Evolutionary conservation across 2,888 invertebrate species (phyloP).

Genomic region (Dasypogon diadema): DNA sequence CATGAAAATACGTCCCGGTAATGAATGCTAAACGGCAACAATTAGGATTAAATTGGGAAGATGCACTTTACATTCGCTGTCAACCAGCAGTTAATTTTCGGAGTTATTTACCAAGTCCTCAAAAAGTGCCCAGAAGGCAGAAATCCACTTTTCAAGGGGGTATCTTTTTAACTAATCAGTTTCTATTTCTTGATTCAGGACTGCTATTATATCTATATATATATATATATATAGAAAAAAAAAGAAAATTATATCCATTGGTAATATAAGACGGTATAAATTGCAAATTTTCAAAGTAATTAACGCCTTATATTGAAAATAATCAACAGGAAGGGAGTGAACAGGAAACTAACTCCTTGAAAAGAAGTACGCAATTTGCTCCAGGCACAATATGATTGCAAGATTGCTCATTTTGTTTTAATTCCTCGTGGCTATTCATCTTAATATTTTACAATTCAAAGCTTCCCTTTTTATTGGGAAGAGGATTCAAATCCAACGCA

Average conservation of each 20-base stretch:
- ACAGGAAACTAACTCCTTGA: too few species aligned
- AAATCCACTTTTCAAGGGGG: too few species aligned
- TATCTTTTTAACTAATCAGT: too few species aligned
- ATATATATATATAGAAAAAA: too few species aligned
- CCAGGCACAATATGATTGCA: neutral
- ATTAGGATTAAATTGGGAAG: neutral
- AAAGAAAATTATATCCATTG: too few species aligned
- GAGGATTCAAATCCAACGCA: neutral
- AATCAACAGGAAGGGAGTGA: too few species aligned
- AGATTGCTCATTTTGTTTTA: neutral
- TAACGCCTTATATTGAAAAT: too few species aligned
- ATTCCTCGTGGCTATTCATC: conserved; percentile 3
- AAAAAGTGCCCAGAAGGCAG: too few species aligned
- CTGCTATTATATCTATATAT: too few species aligned
- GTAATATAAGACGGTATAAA: too few species aligned
- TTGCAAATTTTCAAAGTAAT: too few species aligned
- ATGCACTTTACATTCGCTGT: conserved; percentile 7
- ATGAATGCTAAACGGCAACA: neutral
- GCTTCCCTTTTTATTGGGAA: neutral
- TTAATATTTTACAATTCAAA: neutral
- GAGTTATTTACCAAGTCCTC: neutral
- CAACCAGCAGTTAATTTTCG: neutral
- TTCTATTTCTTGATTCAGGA: too few species aligned
- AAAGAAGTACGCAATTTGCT: neutral
- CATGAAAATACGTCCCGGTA: neutral